Evolutionary conservation across 2,888 invertebrate species (phyloP).

Genomic region (Ectobius pallidus): DNA sequence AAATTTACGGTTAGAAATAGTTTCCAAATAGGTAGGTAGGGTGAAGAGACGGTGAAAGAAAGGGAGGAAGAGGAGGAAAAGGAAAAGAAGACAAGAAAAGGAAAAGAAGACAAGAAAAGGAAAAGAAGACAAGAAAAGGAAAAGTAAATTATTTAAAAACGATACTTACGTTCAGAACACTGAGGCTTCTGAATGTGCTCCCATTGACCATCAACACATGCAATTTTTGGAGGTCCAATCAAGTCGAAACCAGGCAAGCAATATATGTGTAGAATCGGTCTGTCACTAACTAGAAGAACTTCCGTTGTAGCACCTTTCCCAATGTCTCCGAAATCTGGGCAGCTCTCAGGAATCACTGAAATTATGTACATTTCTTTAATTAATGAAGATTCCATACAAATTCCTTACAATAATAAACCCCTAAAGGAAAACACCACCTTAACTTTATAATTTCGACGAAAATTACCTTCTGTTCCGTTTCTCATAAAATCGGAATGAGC

Average conservation of each 20-base stretch:
- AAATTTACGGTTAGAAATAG: too few relatives aligned
- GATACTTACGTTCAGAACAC: slow-evolving; percentile 46
- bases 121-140: neutral
- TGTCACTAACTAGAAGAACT: slow-evolving; percentile 27
- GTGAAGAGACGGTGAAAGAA: too few relatives aligned
- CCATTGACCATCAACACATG: slow-evolving; percentile 53
- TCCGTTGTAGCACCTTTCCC: slow-evolving; percentile 45
- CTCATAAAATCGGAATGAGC: too few relatives aligned
- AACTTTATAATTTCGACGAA: neutral
- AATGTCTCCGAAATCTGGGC: slow-evolving; percentile 48
- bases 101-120: neutral
- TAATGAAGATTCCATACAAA: too few relatives aligned
- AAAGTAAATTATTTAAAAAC: neutral
- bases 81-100: neutral
- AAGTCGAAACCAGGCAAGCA: slow-evolving; percentile 52
- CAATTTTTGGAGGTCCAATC: slow-evolving; percentile 51
- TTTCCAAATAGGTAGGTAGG: too few relatives aligned
- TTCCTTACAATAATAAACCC: neutral
- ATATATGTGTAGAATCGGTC: slow-evolving; percentile 46
- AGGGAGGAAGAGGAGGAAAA: neutral
- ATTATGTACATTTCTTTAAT: too few relatives aligned
- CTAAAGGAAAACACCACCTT: neutral
- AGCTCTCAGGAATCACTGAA: slow-evolving; percentile 33
- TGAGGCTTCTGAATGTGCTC: slow-evolving; percentile 46
- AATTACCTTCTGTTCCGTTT: neutral